Conservation (phyloP, 2,888 invertebrate species). For the Metallyticus violacea region DNA sequence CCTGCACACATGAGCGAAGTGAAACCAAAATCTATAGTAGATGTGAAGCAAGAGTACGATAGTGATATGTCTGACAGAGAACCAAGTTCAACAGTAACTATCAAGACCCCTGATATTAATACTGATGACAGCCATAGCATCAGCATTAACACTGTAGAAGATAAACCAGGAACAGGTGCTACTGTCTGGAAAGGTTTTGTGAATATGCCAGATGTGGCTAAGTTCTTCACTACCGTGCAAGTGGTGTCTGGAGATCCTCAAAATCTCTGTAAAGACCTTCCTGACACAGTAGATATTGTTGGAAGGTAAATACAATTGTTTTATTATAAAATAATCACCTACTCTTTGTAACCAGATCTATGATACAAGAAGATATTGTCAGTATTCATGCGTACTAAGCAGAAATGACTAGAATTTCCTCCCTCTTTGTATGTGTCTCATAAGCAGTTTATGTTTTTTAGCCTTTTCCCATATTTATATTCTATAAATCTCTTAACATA, state of each 20-base stretch:
- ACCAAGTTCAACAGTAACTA: conserved; percentile 74
- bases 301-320: conserved; percentile 51
- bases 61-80: conserved; percentile 59
- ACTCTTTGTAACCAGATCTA: too few species aligned
- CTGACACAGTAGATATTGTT: conserved; percentile 78
- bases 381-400: too few species aligned
- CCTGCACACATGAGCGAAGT: conserved; percentile 21
- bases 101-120: conserved; percentile 54
- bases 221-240: conserved; percentile 79
- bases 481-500: too few species aligned
- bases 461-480: too few species aligned
- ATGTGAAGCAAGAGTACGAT: conserved; percentile 28
- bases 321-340: not conserved
- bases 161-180: conserved; percentile 38
- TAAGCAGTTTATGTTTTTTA: too few species aligned
- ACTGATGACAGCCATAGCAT: conserved; percentile 20
- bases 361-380: too few species aligned
- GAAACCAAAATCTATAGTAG: conserved; percentile 22
- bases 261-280: conserved; percentile 69
- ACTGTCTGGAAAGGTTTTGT: conserved; percentile 81
- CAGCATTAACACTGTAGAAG: conserved; percentile 41
- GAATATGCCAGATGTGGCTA: conserved; percentile 87
- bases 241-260: conserved; percentile 69
- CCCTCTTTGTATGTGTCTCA: too few species aligned
- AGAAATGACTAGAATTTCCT: too few species aligned